These are phyloP conservation scores for Pristionchus entomophagus DNA, from an alignment of 2,888 invertebrate genomes.

Conservation along the genomic window DNA sequence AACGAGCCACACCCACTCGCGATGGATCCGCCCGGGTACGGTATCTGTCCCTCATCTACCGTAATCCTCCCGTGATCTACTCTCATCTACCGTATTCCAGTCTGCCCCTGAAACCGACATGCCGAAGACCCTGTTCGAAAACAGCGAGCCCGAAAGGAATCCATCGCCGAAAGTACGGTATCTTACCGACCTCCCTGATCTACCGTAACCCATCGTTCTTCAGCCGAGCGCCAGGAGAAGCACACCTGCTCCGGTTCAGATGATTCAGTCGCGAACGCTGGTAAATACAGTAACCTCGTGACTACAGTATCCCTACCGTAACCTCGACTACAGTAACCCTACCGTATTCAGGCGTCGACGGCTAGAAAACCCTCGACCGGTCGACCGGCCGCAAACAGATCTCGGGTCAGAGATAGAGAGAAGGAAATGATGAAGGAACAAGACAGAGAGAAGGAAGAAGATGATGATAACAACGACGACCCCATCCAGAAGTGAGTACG, in stretches of 20 bases:
- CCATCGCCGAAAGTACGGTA: neutral
- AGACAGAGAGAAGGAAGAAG: conserved; percentile 18
- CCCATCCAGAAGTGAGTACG: conserved; percentile 28
- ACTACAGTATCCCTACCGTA: neutral
- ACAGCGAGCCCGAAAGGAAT: neutral
- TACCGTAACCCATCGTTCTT: neutral
- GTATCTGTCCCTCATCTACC: neutral
- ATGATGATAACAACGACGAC: neutral
- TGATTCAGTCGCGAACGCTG: neutral
- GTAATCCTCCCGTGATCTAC: neutral
- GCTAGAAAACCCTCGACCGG: neutral
- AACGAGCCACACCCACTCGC: neutral
- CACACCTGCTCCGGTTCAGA: neutral
- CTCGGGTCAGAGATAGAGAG: neutral
- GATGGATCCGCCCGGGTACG: neutral
- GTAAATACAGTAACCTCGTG: neutral
- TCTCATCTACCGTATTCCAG: neutral
- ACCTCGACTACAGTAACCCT: neutral
- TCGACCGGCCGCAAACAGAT: neutral
- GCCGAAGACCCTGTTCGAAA: neutral
- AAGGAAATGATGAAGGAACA: neutral
- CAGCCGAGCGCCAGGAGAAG: neutral
- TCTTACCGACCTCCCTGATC: neutral
- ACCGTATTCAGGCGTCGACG: neutral
- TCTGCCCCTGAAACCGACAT: neutral